Base-by-base conservation (phyloP, 2,797 vertebrate genomes). In the Periophthalmus magnuspinnatus region DNA sequence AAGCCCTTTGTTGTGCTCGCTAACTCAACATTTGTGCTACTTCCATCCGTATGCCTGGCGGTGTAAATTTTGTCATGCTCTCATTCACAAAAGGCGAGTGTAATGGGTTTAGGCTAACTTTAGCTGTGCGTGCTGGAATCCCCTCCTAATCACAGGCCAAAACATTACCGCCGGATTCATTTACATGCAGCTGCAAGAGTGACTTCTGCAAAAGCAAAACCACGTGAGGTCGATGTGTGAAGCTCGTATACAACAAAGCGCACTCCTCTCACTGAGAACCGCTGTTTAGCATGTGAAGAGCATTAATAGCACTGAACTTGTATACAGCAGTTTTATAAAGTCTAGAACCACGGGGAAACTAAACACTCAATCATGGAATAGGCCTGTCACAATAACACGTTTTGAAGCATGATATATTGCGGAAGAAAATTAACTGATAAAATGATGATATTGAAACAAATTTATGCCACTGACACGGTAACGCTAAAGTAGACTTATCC, bases 1-100 rank as follows among this genome's bases (percentile, higher is more conserved):
- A 38, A 45, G n/a, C 36, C 48, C 28, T 52, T 58, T 74, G 34
- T 64, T 36, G 61, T 32, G 67, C 22, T 36, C 63, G 41, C 59
- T 0, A 59, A 58, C 58, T 19, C 16, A 0, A 33, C 70, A 24
- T 6, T 56, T 71, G 21, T 11, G 19, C 13, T 5, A 65, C 33
- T 8, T 67, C 2, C 34, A 13, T 24, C 11, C 24, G 62, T 28
- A 28, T 64, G 62, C 62, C 38, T 7, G 62, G 2, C 38, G 1
- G 41, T 17, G 62, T 48, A 48, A 17, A 48, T 64, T 10, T 28
- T 47, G 38, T 48, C 38, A 28, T 4, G 62, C 41, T 47, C 14
- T 64, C 41, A 48, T 64, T 64, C 41, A 48, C 7, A 16, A 6
- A 22, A 13, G 3, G 60, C 60, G 41, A 28, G 13, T 3, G 36